A percentile compares a stretch with the other conserved stretches of the same genome.
These are phyloP conservation scores for Cynocephalus volans DNA, from an alignment of 2,113 vertebrate species.

Conservation along the genomic window DNA sequence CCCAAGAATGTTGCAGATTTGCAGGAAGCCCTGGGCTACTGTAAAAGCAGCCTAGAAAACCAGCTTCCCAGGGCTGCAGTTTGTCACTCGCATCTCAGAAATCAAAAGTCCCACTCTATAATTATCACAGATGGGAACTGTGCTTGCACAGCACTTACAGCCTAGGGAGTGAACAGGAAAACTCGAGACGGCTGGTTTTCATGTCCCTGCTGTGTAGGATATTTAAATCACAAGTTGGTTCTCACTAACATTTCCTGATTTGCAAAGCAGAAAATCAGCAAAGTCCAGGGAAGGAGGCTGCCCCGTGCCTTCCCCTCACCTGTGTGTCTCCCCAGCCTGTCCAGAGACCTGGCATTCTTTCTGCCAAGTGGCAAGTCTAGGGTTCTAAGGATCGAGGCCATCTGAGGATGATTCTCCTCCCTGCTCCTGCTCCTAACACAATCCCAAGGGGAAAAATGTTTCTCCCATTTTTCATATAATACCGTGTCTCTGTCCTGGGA, in stretches of 20 bases:
- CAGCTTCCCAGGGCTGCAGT: not conserved
- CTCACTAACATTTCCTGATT: not conserved
- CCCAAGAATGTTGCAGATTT: not conserved
- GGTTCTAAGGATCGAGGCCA: not conserved
- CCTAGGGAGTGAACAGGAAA: not conserved
- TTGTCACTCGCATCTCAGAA: not conserved
- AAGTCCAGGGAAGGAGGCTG: not conserved
- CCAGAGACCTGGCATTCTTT: not conserved
- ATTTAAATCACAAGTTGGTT: not conserved
- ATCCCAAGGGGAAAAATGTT: not conserved
- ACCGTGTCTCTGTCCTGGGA: not conserved
- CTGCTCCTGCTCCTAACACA: not conserved
- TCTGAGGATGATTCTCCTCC: not conserved
- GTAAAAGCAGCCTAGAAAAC: not conserved
- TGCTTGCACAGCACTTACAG: rapidly evolving
- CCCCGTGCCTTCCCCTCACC: not conserved
- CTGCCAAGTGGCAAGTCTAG: not conserved
- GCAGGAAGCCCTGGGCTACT: not conserved
- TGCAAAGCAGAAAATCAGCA: conserved; percentile 12
- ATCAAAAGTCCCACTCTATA: not conserved
- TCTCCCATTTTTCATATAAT: not conserved
- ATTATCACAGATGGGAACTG: not conserved
- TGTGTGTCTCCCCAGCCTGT: not conserved
- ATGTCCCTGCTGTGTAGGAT: not conserved
- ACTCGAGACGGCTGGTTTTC: not conserved